Percentiles rank a stretch among this genome's conserved stretches.
Evolutionary conservation across 2,113 vertebrate species (phyloP).

Genomic region (Burhinus oedicnemus): DNA sequence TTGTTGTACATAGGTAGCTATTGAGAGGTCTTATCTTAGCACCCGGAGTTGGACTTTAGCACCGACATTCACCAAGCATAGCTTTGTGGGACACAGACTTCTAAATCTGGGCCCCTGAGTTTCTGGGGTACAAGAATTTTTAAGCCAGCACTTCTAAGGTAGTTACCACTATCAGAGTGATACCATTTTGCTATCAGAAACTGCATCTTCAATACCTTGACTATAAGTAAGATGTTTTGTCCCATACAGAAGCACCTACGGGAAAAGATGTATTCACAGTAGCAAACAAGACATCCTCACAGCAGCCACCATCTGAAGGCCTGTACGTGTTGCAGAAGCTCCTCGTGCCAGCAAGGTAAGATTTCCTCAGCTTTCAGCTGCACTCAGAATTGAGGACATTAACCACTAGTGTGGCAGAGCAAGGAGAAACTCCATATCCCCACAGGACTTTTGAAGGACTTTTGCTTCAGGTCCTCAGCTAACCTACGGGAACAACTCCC

Average conservation of each 20-base stretch:
- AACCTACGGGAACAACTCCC: accelerated
- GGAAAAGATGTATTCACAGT: neutral
- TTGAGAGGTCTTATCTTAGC: neutral
- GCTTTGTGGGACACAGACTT: neutral
- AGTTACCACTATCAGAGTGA: neutral
- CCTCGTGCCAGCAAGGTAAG: neutral
- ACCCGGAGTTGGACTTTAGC: neutral
- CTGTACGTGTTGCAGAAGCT: neutral
- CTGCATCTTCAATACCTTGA: neutral
- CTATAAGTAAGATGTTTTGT: neutral
- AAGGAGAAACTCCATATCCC: neutral
- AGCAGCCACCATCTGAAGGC: neutral
- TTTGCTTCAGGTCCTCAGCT: neutral
- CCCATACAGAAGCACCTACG: neutral
- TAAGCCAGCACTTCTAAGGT: neutral
- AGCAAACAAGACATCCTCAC: neutral
- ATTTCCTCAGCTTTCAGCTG: neutral
- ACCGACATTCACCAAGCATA: neutral
- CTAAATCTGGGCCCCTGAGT: neutral
- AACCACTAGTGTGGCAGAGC: neutral
- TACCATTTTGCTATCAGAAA: neutral
- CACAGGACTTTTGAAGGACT: neutral
- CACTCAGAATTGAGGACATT: neutral
- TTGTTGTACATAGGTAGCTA: neutral
- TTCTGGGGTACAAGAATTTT: neutral